Conservation (phyloP, 2,797 vertebrate genomes). For the Gambusia yucatana region DNA sequence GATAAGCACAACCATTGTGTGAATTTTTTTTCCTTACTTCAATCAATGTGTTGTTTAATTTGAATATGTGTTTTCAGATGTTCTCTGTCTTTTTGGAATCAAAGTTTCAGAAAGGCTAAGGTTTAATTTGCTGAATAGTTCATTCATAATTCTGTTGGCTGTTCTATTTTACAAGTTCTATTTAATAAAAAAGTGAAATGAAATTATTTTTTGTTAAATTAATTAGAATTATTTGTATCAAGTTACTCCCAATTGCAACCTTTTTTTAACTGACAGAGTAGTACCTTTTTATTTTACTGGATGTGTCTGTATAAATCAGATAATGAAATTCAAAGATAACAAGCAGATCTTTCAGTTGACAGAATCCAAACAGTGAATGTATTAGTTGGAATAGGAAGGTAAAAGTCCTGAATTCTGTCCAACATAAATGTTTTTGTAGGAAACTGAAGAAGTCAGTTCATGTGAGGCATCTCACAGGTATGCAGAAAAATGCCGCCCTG, state of each 20-base stretch:
- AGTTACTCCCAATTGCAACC: not conserved
- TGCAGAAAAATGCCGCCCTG: not conserved
- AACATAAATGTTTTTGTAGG: not conserved
- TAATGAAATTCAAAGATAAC: not conserved
- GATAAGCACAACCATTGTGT: slow-evolving; percentile 24
- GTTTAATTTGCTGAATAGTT: not conserved
- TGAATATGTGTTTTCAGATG: not conserved
- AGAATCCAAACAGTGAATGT: not conserved
- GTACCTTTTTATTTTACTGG: not conserved
- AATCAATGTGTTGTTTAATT: not conserved
- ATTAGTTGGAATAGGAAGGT: not conserved
- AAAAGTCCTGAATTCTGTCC: not conserved
- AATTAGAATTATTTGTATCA: not conserved
- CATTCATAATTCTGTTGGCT: not conserved
- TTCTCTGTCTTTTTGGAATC: not conserved
- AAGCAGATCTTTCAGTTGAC: not conserved
- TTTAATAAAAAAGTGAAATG: not conserved
- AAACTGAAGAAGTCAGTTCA: not conserved
- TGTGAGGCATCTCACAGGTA: not conserved
- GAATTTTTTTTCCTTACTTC: slow-evolving; percentile 12
- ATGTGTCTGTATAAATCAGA: not conserved
- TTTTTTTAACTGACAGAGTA: not conserved
- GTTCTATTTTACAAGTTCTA: not conserved
- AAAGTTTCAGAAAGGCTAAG: not conserved
- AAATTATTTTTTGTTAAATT: not conserved